These are phyloP conservation scores for Oxyruncus cristatus DNA, from an alignment of 2,113 vertebrate species.

Conservation along the genomic window DNA sequence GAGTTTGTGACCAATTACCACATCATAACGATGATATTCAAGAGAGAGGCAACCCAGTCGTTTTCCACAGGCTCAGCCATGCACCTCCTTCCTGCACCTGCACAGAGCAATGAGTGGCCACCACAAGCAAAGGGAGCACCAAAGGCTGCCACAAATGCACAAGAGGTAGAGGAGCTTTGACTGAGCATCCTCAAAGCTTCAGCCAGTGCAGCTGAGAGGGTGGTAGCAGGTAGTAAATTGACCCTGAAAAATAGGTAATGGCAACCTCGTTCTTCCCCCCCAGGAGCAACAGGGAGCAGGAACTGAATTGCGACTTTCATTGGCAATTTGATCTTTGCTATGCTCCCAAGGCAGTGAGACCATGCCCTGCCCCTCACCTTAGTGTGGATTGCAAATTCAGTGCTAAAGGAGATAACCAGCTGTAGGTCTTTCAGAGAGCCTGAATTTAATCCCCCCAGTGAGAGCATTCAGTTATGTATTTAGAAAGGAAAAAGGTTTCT, in stretches of 20 bases:
- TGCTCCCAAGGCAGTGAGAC: slow-evolving; percentile 4
- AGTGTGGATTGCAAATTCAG: slow-evolving; percentile 26
- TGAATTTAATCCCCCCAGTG: slow-evolving; percentile 62
- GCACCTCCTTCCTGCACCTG: neutral
- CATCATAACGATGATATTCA: neutral
- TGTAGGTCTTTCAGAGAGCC: slow-evolving; percentile 56
- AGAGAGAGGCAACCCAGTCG: neutral
- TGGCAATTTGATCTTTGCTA: slow-evolving; percentile 37
- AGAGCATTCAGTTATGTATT: slow-evolving; percentile 58
- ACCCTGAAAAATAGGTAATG: neutral
- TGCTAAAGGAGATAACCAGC: slow-evolving; percentile 61
- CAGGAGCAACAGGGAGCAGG: neutral
- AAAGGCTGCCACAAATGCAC: neutral
- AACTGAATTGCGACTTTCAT: slow-evolving; percentile 28
- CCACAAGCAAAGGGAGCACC: neutral
- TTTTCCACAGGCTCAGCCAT: neutral
- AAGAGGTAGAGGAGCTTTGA: neutral
- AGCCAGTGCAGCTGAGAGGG: neutral
- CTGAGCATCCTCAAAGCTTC: neutral
- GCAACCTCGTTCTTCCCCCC: neutral
- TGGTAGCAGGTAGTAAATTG: neutral
- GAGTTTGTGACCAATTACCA: neutral
- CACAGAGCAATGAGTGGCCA: neutral
- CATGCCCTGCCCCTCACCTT: slow-evolving; percentile 65
- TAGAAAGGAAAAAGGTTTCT: slow-evolving; percentile 62